Conservation (phyloP, 2,797 vertebrate genomes). For the Coregonus suidteri region DNA sequence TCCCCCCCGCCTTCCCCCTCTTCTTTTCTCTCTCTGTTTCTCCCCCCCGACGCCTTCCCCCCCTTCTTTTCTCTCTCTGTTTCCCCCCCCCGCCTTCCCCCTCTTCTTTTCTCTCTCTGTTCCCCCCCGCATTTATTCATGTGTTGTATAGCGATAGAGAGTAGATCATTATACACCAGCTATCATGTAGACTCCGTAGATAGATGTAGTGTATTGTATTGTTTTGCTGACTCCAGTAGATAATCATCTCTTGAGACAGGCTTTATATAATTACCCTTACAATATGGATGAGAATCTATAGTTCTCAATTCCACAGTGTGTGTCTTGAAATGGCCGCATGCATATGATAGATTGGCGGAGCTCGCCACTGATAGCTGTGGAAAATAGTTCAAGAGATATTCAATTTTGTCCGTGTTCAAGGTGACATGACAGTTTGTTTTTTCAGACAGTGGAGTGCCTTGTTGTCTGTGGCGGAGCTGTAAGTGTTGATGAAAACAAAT, state of each 20-base stretch:
- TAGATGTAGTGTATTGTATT: neutral
- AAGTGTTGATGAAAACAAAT: too few relatives aligned
- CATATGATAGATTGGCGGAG: slow-evolving; percentile 32
- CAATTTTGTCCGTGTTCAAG: slow-evolving; percentile 53
- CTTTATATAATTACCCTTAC: neutral
- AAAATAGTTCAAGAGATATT: slow-evolving; percentile 48
- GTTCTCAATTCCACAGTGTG: neutral
- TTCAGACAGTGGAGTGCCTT: too few relatives aligned
- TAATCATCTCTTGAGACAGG: neutral
- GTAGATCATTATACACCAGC: neutral
- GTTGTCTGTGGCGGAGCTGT: too few relatives aligned
- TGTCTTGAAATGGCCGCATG: slow-evolving; percentile 51
- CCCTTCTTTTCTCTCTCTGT: too few relatives aligned
- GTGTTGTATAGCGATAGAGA: neutral
- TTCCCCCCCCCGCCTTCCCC: too few relatives aligned
- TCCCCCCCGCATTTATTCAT: too few relatives aligned
- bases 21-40: too few relatives aligned
- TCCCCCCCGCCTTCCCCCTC: too few relatives aligned
- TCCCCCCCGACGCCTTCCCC: too few relatives aligned
- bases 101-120: too few relatives aligned
- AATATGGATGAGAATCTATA: neutral
- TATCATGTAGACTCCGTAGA: neutral
- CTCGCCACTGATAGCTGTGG: slow-evolving; percentile 48
- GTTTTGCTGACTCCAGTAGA: neutral
- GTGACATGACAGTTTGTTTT: slow-evolving; percentile 27